Evolutionary conservation across 1,140 invertebrate genomes (phyloP).

Genomic region (Sitobion miscanthi): DNA sequence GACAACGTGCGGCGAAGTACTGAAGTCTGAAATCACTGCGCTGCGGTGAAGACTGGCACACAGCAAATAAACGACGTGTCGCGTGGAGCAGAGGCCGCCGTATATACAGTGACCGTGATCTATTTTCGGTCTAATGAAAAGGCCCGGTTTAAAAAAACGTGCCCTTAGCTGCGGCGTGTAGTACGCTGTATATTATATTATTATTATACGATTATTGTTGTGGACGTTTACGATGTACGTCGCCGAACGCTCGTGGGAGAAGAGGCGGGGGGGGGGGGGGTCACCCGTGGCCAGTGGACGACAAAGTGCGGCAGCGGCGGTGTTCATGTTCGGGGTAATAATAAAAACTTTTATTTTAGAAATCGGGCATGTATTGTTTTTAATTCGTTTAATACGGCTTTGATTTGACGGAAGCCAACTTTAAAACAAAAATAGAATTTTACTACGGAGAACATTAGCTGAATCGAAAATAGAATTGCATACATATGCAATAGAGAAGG

Average conservation of each 20-base stretch:
- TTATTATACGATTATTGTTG: not conserved
- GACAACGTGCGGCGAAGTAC: not conserved
- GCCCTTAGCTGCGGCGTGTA: not conserved
- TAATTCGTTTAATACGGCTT: conserved; percentile 21
- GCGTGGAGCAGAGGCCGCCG: not conserved
- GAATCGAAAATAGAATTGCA: conserved; percentile 52
- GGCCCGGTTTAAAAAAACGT: conserved; percentile 43
- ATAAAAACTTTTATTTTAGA: conserved; percentile 20
- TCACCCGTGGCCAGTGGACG: not conserved
- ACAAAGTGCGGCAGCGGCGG: not conserved
- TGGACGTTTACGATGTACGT: not conserved
- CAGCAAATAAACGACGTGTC: conserved; percentile 12
- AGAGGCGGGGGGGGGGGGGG: too few relatives aligned
- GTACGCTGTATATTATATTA: not conserved
- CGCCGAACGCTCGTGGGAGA: too few relatives aligned
- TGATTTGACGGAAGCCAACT: conserved; percentile 39
- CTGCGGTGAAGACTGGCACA: not conserved
- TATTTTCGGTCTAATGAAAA: conserved; percentile 46
- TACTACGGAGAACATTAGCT: conserved; percentile 27
- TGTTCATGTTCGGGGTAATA: not conserved
- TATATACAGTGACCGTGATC: conserved; percentile 35
- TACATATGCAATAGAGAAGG: conserved; percentile 35
- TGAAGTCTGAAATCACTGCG: not conserved
- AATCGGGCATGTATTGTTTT: conserved; percentile 31
- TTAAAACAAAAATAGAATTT: conserved; percentile 42